Base-by-base conservation (phyloP, 1,140 invertebrate genomes). In the Drosophila arawakana region DNA sequence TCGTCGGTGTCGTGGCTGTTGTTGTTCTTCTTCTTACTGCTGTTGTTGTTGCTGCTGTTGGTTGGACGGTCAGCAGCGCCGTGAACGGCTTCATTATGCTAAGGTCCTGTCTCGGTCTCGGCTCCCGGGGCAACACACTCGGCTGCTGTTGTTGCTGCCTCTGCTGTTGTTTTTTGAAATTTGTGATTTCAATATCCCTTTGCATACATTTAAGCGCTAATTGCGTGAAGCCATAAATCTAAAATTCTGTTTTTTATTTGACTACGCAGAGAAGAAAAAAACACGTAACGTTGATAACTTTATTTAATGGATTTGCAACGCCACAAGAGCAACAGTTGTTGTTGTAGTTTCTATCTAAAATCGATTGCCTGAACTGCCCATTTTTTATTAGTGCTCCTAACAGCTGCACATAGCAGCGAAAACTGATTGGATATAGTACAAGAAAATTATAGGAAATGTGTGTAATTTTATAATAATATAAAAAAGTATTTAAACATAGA, bases 211-310 rank as follows among this genome's bases (percentile, higher is more conserved):
- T 88, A 78, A 83, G 76, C 78, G 76, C 78, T 91, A 91, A 91
- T 91, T 91, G 88, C 88, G 82, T 91, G 88, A 91, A 91, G 80
- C 82, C 81, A 91, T 91, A 91, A 91, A 91, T 91, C 72, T 84
- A 61, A 84, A 84, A 81, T 79, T 72, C 74, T 75, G 55, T 57
- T 83, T 83, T 76, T 84, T 80, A 78, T 73, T 75, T 78, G 68
- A 81, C 61, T 66, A 57, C 47, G 37, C 46, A 41, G 34, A 39
- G 13, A 37, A 55, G 35, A 18, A 57, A 67, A 66, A 59, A 55
- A 72, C 69, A 30, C 49, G 37, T 34, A 62, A 63, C 43, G 57
- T 76, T 88, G 84, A 88, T 88, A 84, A 81, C 80, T 89, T 89
- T 50, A 88, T 88, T 88, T 80, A 89, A 89, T 83, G 80, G 80